A percentile compares a stretch with the other conserved stretches of the same genome.
These are phyloP conservation scores for Pogonus chalceus DNA, from an alignment of 1,140 invertebrate genomes.

Conservation along the genomic window DNA sequence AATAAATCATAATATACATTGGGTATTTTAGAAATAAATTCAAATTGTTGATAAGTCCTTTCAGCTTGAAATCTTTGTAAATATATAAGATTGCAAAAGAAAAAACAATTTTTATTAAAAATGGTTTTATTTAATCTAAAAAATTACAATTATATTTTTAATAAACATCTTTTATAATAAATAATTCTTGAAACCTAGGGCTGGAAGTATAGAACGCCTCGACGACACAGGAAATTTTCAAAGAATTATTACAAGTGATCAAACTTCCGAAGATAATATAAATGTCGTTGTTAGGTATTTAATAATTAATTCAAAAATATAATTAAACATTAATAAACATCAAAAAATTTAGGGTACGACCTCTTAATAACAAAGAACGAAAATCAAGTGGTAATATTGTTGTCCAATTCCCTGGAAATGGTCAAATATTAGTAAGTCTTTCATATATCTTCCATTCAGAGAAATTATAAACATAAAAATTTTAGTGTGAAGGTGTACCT, in stretches of 20 bases:
- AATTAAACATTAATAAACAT: conserved; percentile 9
- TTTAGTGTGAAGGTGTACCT: conserved; percentile 36
- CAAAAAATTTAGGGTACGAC: conserved; percentile 49
- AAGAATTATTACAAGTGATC: conserved; percentile 29
- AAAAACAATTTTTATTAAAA: too few relatives aligned
- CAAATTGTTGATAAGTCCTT: too few relatives aligned
- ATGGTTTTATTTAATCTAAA: neutral
- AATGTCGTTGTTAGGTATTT: conserved; percentile 64
- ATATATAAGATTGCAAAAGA: too few relatives aligned
- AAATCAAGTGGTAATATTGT: conserved; percentile 47
- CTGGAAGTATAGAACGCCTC: conserved; percentile 27
- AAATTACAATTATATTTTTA: conserved; percentile 6
- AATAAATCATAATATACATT: too few relatives aligned
- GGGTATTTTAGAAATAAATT: too few relatives aligned
- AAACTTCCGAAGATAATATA: conserved; percentile 59
- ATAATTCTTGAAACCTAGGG: conserved; percentile 12
- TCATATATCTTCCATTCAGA: neutral
- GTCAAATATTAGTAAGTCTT: conserved; percentile 57
- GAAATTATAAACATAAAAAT: neutral
- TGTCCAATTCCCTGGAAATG: conserved; percentile 66
- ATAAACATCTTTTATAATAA: conserved; percentile 6
- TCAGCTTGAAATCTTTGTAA: too few relatives aligned
- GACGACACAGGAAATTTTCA: conserved; percentile 27
- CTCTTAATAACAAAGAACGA: conserved; percentile 57
- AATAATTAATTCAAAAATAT: conserved; percentile 12